Evolutionary conservation across 2,797 vertebrate species (phyloP).

Genomic region (Pogoniulus pusillus): DNA sequence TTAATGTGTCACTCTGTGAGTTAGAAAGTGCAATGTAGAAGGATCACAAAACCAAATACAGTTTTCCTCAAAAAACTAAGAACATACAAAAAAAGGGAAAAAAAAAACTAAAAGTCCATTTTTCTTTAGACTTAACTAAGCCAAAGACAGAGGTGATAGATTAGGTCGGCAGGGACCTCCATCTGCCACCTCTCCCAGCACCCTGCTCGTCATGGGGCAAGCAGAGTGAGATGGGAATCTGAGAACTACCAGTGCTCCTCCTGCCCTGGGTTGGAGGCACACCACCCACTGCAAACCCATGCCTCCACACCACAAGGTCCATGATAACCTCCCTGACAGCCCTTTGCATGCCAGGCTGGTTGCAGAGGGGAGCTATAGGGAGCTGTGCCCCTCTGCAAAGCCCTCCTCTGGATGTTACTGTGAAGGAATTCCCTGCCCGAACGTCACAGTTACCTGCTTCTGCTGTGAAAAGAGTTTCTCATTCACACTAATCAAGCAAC

Average conservation of each 20-base stretch:
- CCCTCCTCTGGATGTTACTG: not conserved
- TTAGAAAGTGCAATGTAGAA: not conserved
- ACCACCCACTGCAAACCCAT: accelerated
- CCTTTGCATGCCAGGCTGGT: accelerated
- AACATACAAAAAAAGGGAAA: accelerated
- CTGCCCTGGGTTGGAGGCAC: not conserved
- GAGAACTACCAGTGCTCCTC: not conserved
- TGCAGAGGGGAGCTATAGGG: accelerated
- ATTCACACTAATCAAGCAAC: not conserved
- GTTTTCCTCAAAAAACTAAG: not conserved
- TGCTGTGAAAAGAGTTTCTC: not conserved
- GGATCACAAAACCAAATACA: not conserved
- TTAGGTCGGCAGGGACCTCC: accelerated
- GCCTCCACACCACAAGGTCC: not conserved
- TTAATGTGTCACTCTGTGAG: not conserved
- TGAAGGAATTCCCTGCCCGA: accelerated
- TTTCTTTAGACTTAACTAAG: not conserved
- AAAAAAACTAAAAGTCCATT: not conserved
- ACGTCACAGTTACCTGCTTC: not conserved
- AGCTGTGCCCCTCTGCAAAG: not conserved
- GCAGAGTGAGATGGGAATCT: not conserved
- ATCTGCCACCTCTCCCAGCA: accelerated
- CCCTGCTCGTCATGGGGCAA: accelerated
- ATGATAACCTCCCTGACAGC: accelerated
- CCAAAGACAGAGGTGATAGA: not conserved